Conservation (phyloP, 2,888 invertebrate species). For the Xestia ashworthii region DNA sequence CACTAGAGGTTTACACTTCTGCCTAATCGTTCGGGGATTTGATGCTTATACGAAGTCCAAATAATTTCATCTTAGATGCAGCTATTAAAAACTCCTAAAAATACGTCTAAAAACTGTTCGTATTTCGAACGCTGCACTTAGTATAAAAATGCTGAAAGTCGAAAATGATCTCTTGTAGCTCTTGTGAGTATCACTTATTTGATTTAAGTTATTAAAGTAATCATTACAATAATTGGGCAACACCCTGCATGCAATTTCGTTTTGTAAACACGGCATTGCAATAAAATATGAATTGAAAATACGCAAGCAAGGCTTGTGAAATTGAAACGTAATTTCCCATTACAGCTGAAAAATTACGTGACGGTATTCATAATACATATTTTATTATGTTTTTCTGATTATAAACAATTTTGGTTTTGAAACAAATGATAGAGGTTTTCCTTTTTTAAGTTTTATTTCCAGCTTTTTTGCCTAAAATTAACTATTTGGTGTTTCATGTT, state of each 20-base stretch:
- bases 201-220: constrained; percentile 44
- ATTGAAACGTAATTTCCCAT: constrained; percentile 42
- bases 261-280: constrained; percentile 34
- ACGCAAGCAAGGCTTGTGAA: constrained; percentile 11
- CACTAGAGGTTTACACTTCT: background rate
- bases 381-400: constrained; percentile 28
- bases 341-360: constrained; percentile 46
- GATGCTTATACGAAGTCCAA: background rate
- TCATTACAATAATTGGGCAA: constrained; percentile 11
- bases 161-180: background rate
- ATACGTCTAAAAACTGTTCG: background rate
- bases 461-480: background rate
- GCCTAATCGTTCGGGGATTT: background rate
- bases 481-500: background rate
- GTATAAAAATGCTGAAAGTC: constrained; percentile 1
- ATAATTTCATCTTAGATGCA: background rate
- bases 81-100: background rate
- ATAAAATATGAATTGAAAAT: constrained; percentile 45
- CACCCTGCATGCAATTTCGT: constrained; percentile 32
- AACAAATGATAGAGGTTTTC: background rate
- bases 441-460: background rate
- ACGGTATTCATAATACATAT: too few species aligned
- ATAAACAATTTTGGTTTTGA: constrained; percentile 18
- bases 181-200: constrained; percentile 1
- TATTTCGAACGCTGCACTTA: background rate